Base-by-base conservation (phyloP, 2,797 vertebrate species). In the Sebastes glaucus region DNA sequence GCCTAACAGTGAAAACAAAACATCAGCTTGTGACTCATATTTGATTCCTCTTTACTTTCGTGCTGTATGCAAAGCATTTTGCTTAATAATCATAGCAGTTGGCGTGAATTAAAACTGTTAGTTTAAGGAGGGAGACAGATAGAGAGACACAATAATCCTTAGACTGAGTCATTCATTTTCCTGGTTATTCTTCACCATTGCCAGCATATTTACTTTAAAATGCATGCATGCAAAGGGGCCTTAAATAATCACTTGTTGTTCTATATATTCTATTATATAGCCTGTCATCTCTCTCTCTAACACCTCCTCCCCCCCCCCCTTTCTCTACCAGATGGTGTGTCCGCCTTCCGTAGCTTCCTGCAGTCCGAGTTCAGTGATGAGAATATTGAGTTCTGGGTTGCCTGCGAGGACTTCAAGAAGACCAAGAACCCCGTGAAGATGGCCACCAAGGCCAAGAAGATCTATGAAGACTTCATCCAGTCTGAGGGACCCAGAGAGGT, bases 291-390 rank as follows among this genome's bases (percentile, higher is more conserved):
- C 7, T 52, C 25, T 23, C 4, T 57, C 28, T 33, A 11, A 7
- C 25, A 18, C 23, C 5, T 8, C 23, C 5, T 8, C 6, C 11
- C 5, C 13, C 56, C 10, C 27, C 11, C 11, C 35, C 11, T 64
- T 23, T 75, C 35, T 69, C 74, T 65, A 11, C 75, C 81, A 99
- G 99, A 98, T 6, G 98, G 98, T 23, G 94, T 98, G 2, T 65
- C 93, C 80, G 94, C 95, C 83, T 99, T 99, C 96, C 95, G 89
- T 75, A 95, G 90, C 89, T 99, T 99, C 95, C 96, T 99, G 94
- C 96, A 95, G 93, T 99, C 97, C 0, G 99, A 99, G 93, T 99
- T 99, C 96, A 99, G 98, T 0, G 97, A 99, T 83, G 99, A 99
- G 93, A 99, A 99, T 4, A 81, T 96, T 0, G 98, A 99, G 93